Percentiles rank a stretch among this genome's conserved stretches.
phyloP scores from a whole-genome alignment of 2,888 invertebrate genomes.

The Palloptera scutellata region DNA sequence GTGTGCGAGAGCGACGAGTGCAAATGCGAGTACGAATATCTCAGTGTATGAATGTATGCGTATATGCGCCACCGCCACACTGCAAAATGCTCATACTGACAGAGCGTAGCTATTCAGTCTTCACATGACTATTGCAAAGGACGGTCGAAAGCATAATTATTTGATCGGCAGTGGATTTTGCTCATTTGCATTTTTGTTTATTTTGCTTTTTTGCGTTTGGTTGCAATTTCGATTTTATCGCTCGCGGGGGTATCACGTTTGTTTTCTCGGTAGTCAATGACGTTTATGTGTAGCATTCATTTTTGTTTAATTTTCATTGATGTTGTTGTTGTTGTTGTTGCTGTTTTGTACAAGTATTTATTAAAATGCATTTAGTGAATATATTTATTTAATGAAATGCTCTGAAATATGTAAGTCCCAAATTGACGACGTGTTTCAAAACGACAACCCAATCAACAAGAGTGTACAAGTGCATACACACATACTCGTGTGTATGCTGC shows the following conservation, averaged over 20 bases:
- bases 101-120: slow-evolving; percentile 17
- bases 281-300: not conserved
- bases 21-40: not conserved
- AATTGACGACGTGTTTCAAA: not conserved
- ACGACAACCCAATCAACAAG: slow-evolving; percentile 25
- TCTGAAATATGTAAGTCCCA: too few species aligned
- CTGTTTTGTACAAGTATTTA: slow-evolving; percentile 5
- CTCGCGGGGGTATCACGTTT: slow-evolving; percentile 1
- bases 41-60: slow-evolving; percentile 3
- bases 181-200: slow-evolving; percentile 2
- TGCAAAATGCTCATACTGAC: slow-evolving; percentile 10
- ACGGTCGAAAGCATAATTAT: slow-evolving; percentile 17
- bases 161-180: not conserved
- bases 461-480: slow-evolving; percentile 21
- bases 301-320: slow-evolving; percentile 19
- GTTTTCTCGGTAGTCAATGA: not conserved
- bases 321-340: slow-evolving; percentile 5
- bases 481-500: not conserved
- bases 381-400: too few species aligned
- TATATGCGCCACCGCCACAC: not conserved
- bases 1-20: not conserved
- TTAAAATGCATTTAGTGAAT: too few species aligned
- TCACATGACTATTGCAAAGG: slow-evolving; percentile 22
- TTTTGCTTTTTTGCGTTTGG: slow-evolving; percentile 6
- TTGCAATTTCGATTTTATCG: slow-evolving; percentile 6